Evolutionary conservation across 1,140 invertebrate species (phyloP).

Genomic region (Apis cerana): DNA sequence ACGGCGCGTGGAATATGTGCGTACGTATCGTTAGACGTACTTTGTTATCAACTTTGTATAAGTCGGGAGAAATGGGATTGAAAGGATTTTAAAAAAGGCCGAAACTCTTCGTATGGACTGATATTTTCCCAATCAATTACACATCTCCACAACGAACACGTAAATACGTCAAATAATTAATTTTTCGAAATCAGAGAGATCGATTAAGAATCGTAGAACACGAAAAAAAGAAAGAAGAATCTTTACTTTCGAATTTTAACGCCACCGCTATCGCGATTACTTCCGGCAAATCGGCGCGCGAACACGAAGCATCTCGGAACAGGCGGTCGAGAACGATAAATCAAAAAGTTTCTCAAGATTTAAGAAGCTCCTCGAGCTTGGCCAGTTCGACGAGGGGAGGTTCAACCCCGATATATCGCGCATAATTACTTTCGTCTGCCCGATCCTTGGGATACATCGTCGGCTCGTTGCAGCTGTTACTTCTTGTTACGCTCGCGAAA

Average conservation of each 20-base stretch:
- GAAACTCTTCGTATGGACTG: too few relatives aligned
- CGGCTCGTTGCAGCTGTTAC: slow-evolving; percentile 66
- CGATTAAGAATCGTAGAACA: too few relatives aligned
- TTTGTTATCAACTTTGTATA: too few relatives aligned
- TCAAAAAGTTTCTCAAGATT: slow-evolving; percentile 62
- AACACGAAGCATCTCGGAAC: background rate
- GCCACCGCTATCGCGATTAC: background rate
- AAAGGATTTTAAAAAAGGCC: slow-evolving; percentile 4
- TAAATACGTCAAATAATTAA: too few relatives aligned
- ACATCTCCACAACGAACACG: too few relatives aligned
- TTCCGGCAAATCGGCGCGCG: background rate
- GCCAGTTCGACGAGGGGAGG: slow-evolving; percentile 4
- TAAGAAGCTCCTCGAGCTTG: slow-evolving; percentile 48
- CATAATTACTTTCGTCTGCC: slow-evolving; percentile 68
- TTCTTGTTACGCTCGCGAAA: slow-evolving; percentile 64
- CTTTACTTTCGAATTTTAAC: background rate
- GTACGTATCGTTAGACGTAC: background rate
- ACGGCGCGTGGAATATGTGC: background rate
- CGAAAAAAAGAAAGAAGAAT: background rate
- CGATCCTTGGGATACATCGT: slow-evolving; percentile 62
- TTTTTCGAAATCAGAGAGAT: too few relatives aligned
- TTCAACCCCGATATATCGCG: slow-evolving; percentile 61
- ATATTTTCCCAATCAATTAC: too few relatives aligned
- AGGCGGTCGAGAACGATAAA: slow-evolving; percentile 54
- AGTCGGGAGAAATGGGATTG: slow-evolving; percentile 16